Conservation (phyloP, 2,113 vertebrate species). For the Climacteris rufus region DNA sequence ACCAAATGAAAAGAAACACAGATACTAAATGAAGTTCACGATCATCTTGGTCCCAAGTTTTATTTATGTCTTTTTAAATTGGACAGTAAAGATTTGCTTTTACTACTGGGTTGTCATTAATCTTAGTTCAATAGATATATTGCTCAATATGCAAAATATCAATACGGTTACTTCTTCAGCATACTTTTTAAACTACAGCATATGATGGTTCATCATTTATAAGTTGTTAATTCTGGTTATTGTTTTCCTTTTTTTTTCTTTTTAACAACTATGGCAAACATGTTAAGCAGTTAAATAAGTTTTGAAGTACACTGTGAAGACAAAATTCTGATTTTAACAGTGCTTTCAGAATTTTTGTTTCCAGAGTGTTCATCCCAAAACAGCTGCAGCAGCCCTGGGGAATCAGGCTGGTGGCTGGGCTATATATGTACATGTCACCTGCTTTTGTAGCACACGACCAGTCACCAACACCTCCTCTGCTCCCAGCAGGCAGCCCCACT, state of each 20-base stretch:
- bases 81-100: background rate
- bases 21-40: background rate
- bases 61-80: background rate
- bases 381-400: background rate
- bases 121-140: background rate
- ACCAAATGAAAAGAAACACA: background rate
- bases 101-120: background rate
- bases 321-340: background rate
- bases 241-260: background rate
- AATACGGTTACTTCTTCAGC: background rate
- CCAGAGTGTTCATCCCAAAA: background rate
- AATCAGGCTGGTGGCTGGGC: background rate
- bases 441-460: background rate
- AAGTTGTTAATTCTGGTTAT: background rate
- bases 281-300: background rate
- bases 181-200: background rate
- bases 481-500: background rate
- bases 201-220: background rate
- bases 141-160: background rate
- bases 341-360: background rate
- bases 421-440: background rate
- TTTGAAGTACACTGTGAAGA: background rate
- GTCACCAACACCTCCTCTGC: background rate
- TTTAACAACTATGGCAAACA: background rate
- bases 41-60: background rate